Percentiles rank a stretch among this genome's conserved stretches.
These are phyloP conservation scores for Cremastobaeus sp. DNA, from an alignment of 2,888 invertebrate species.

Conservation along the genomic window DNA sequence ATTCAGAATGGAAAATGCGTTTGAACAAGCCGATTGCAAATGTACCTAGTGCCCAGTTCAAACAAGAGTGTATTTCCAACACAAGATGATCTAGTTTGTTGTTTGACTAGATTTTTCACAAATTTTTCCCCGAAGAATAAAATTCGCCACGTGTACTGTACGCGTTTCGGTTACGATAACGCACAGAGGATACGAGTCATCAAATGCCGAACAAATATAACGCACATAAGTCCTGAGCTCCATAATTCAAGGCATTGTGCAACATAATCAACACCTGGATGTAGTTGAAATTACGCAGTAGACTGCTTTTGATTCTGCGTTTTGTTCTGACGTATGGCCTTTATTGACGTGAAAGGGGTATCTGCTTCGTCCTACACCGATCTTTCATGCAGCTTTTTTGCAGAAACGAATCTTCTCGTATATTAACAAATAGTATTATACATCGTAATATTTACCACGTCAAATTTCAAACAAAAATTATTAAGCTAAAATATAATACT, in stretches of 20 bases:
- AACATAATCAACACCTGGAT: constrained; percentile 57
- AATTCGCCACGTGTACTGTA: constrained; percentile 17
- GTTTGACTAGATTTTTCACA: constrained; percentile 20
- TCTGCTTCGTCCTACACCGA: constrained; percentile 25
- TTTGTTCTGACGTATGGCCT: constrained; percentile 46
- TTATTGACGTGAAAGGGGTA: constrained; percentile 13
- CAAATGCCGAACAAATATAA: constrained; percentile 47
- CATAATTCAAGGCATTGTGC: constrained; percentile 53
- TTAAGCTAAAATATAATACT: no score
- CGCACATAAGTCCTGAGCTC: constrained; percentile 54
- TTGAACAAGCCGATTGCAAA: constrained; percentile 24
- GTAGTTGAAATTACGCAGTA: constrained; percentile 52
- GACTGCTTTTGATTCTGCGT: constrained; percentile 52
- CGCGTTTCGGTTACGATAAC: no score
- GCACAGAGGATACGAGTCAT: constrained; percentile 30
- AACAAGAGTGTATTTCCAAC: constrained; percentile 23
- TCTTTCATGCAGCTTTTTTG: no score
- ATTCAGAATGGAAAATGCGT: not conserved
- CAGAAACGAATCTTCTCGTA: no score
- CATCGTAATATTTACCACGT: no score
- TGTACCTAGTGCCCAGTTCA: constrained; percentile 20
- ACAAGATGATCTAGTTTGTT: constrained; percentile 36
- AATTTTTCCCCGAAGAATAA: not conserved
- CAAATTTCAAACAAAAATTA: no score
- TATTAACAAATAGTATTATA: no score